Evolutionary conservation across 1,140 invertebrate genomes (phyloP).

Genomic region (Bombus ignitus): DNA sequence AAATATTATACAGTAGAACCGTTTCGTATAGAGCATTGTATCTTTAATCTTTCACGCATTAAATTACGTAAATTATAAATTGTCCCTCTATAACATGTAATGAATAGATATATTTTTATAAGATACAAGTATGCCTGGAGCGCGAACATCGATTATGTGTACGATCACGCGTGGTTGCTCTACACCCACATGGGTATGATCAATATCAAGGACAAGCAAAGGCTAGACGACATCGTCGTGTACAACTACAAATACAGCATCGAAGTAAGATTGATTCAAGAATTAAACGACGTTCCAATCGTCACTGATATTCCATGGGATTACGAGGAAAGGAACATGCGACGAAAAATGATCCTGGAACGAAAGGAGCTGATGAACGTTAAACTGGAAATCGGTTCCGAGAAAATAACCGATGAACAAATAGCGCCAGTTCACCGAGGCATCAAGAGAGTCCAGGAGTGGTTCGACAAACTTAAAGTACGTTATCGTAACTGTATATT

Average conservation of each 20-base stretch:
- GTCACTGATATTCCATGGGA: constrained; percentile 12
- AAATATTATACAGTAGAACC: not conserved
- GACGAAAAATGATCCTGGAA: constrained; percentile 27
- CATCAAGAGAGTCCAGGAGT: constrained; percentile 64
- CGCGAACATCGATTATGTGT: constrained; percentile 78
- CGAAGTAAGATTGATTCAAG: constrained; percentile 70
- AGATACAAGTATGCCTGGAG: constrained; percentile 76
- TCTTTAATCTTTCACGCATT: not conserved
- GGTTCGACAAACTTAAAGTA: constrained; percentile 66
- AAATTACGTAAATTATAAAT: not conserved
- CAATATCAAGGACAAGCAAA: constrained; percentile 65
- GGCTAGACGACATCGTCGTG: constrained; percentile 74
- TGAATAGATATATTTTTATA: not conserved
- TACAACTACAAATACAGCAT: constrained; percentile 77
- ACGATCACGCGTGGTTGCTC: constrained; percentile 75
- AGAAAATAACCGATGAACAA: constrained; percentile 52
- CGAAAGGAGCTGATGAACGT: constrained; percentile 69
- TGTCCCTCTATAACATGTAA: not conserved
- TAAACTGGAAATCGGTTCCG: constrained; percentile 54
- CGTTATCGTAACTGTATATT: constrained; percentile 71
- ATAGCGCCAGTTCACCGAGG: constrained; percentile 50
- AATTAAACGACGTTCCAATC: constrained; percentile 57
- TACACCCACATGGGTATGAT: constrained; percentile 74
- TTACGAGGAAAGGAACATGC: constrained; percentile 58
- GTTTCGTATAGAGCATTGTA: not conserved